phyloP scores from a whole-genome alignment of 1,140 invertebrate genomes.

The Himalopsyche phryganea region DNA sequence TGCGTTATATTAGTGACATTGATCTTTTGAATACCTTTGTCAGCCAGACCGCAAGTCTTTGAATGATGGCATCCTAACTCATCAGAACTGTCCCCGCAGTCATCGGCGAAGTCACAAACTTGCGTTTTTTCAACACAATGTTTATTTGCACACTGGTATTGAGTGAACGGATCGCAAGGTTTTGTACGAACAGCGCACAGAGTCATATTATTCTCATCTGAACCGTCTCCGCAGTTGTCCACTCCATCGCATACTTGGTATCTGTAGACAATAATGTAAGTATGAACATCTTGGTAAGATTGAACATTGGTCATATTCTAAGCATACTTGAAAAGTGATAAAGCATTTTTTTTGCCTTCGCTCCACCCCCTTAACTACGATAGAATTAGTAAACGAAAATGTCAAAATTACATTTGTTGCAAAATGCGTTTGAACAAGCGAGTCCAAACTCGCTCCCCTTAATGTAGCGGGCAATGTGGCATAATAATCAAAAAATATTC shows the following conservation, averaged over 20 bases:
- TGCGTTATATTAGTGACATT: too few relatives aligned
- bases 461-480: too few relatives aligned
- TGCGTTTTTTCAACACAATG: constrained; percentile 78
- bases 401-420: too few relatives aligned
- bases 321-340: too few relatives aligned
- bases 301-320: too few relatives aligned
- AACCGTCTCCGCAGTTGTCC: constrained; percentile 90
- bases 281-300: too few relatives aligned
- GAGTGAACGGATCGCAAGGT: constrained; percentile 68
- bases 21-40: constrained; percentile 51
- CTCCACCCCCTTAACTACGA: too few relatives aligned
- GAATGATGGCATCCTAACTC: constrained; percentile 84
- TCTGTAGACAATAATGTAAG: constrained; percentile 32
- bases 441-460: too few relatives aligned
- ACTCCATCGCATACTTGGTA: constrained; percentile 72
- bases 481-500: too few relatives aligned
- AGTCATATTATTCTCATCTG: constrained; percentile 91
- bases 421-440: too few relatives aligned
- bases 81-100: constrained; percentile 83
- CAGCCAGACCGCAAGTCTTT: constrained; percentile 66
- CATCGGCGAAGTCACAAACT: constrained; percentile 80
- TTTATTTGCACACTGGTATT: constrained; percentile 89
- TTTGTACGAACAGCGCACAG: constrained; percentile 70
- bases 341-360: too few relatives aligned
- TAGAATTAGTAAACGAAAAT: too few relatives aligned